Conservation (phyloP, 2,888 invertebrate species). For the Nomada goodeniana region DNA sequence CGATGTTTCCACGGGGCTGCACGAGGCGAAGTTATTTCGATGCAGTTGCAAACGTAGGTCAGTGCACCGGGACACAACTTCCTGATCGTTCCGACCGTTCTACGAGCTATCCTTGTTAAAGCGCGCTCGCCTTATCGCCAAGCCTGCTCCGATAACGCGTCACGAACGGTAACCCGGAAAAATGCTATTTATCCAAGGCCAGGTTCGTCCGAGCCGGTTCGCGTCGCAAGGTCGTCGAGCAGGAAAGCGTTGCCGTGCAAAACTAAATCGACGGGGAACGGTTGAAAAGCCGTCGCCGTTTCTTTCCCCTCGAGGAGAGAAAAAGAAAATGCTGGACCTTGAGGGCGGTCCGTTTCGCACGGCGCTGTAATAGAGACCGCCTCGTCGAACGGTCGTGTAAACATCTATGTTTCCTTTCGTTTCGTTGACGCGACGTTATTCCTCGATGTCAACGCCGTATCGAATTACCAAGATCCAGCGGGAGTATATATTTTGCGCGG, state of each 20-base stretch:
- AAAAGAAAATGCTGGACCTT: background rate
- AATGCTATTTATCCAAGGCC: conserved; percentile 16
- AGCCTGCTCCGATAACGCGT: background rate
- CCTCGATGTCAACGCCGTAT: conserved; percentile 1
- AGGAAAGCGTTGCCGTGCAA: background rate
- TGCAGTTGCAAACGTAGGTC: conserved; percentile 70
- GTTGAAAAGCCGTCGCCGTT: background rate
- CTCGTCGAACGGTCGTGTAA: background rate
- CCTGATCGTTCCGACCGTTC: conserved; percentile 44
- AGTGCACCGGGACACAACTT: conserved; percentile 77
- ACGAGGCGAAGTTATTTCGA: conserved; percentile 75
- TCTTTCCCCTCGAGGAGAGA: background rate
- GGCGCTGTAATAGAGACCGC: conserved; percentile 6
- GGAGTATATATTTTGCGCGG: background rate
- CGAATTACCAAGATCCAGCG: conserved; percentile 17
- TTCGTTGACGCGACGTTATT: conserved; percentile 5
- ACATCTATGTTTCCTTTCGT: background rate
- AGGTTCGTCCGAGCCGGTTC: background rate
- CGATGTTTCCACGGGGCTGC: conserved; percentile 60
- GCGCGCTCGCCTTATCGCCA: conserved; percentile 6
- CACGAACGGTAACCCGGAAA: background rate
- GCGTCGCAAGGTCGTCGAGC: background rate
- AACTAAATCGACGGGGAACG: background rate
- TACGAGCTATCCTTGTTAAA: conserved; percentile 30
- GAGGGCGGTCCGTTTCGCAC: background rate